Evolutionary conservation across 30 jellyfish, hydroid and myxozoan species (phyloP).

Genomic region (Chrysaora quinquecirrha): DNA sequence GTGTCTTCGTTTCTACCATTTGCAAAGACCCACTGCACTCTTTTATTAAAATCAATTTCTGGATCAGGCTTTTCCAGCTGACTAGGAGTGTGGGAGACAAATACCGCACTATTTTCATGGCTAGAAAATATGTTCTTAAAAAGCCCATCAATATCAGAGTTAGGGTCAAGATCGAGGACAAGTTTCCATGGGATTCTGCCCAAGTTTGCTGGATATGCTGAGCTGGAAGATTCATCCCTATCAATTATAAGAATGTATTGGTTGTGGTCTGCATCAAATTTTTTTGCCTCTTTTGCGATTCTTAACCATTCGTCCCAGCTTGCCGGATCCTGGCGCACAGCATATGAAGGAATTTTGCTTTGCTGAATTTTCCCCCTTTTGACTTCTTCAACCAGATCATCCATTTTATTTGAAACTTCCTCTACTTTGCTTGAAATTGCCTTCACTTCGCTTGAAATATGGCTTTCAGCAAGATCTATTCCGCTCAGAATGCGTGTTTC

Average conservation of each 20-base stretch:
- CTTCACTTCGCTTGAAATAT: background rate
- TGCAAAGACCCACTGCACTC: slow-evolving; percentile 60
- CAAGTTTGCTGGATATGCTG: background rate
- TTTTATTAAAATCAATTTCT: slow-evolving; percentile 3
- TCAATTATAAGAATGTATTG: slow-evolving; percentile 32
- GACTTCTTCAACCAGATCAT: background rate
- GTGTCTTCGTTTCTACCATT: slow-evolving; percentile 38
- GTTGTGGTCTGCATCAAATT: slow-evolving; percentile 28
- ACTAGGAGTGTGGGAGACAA: slow-evolving; percentile 43
- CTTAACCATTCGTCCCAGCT: slow-evolving; percentile 45
- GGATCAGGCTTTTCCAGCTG: background rate
- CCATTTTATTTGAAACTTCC: background rate
- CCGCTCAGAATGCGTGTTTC: too few species aligned
- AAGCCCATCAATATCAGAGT: slow-evolving; percentile 50
- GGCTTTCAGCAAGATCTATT: background rate
- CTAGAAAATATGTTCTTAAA: slow-evolving; percentile 12
- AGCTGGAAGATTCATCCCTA: background rate
- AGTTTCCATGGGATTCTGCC: slow-evolving; percentile 50
- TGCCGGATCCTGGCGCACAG: slow-evolving; percentile 9
- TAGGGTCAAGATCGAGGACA: slow-evolving; percentile 43
- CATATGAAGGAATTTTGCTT: slow-evolving; percentile 26
- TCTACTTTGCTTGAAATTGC: slow-evolving; percentile 16
- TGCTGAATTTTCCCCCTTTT: background rate
- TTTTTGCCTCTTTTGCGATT: slow-evolving; percentile 4
- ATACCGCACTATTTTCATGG: slow-evolving; percentile 16